These are phyloP conservation scores for Psilanteris sp. DNA, from an alignment of 1,140 invertebrate genomes.

Conservation along the genomic window DNA sequence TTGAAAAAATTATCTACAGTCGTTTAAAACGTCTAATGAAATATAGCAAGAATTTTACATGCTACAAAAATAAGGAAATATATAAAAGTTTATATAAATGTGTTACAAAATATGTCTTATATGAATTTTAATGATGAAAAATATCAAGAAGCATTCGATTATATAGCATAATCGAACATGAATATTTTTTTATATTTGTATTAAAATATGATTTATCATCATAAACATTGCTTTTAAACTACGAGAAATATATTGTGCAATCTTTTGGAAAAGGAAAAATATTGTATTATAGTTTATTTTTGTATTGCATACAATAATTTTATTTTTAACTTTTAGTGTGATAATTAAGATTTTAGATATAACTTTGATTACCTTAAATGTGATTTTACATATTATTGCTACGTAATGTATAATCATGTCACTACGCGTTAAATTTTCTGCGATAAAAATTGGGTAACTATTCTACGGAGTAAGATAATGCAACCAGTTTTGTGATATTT, in stretches of 20 bases:
- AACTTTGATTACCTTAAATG: conserved; percentile 13
- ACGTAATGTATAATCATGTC: conserved; percentile 28
- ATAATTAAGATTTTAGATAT: conserved; percentile 21
- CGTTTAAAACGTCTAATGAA: no score
- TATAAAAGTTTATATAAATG: no score
- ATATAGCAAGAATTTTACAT: no score
- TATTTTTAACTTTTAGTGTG: conserved; percentile 13
- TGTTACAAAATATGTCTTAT: no score
- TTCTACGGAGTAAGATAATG: conserved; percentile 48
- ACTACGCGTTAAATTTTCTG: conserved; percentile 34
- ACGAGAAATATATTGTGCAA: conserved; percentile 15
- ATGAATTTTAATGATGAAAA: no score
- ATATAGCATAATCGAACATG: no score
- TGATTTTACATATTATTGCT: conserved; percentile 38
- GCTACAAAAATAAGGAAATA: no score
- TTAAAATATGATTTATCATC: no score
- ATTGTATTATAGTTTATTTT: conserved; percentile 45
- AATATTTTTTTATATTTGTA: no score
- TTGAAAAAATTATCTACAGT: no score
- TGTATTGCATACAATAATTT: conserved; percentile 35
- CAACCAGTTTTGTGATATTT: conserved; percentile 61
- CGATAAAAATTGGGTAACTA: conserved; percentile 43
- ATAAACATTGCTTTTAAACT: conserved; percentile 10
- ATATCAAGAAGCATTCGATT: no score
- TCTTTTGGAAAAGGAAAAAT: conserved; percentile 23